Conservation (phyloP, 2,797 vertebrate genomes). For the Crocidura indochinensis region DNA sequence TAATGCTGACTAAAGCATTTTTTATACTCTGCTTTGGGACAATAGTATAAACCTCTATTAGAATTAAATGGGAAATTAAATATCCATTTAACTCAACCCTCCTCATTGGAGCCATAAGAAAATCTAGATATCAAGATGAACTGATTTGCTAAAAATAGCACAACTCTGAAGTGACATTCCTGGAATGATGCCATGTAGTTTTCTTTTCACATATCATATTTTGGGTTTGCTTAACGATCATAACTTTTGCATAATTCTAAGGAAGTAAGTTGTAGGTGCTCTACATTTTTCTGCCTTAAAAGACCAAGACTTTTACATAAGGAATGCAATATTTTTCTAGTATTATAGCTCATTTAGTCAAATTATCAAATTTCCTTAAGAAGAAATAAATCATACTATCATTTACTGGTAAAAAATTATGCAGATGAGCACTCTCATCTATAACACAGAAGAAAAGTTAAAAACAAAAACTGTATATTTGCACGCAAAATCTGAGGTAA, state of each 20-base stretch:
- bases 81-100: not conserved
- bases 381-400: not conserved
- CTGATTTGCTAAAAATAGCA: slow-evolving; percentile 27
- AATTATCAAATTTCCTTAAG: slow-evolving; percentile 16
- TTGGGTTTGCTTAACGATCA: not conserved
- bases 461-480: not conserved
- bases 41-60: not conserved
- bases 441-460: too few species aligned
- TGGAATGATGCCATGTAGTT: not conserved
- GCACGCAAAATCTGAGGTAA: slow-evolving; percentile 7
- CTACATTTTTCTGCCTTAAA: not conserved
- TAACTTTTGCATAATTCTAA: not conserved
- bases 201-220: not conserved
- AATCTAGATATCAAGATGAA: not conserved
- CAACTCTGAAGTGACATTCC: not conserved
- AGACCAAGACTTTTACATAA: not conserved
- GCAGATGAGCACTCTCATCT: too few species aligned
- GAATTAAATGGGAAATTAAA: not conserved
- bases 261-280: not conserved
- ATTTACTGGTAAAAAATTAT: not conserved
- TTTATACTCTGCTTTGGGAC: slow-evolving; percentile 31
- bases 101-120: slow-evolving; percentile 30
- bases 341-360: slow-evolving; percentile 44
- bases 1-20: slow-evolving; percentile 58
- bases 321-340: not conserved